Evolutionary conservation across 2,113 vertebrate species (phyloP).

Genomic region (Nannospalax galili): DNA sequence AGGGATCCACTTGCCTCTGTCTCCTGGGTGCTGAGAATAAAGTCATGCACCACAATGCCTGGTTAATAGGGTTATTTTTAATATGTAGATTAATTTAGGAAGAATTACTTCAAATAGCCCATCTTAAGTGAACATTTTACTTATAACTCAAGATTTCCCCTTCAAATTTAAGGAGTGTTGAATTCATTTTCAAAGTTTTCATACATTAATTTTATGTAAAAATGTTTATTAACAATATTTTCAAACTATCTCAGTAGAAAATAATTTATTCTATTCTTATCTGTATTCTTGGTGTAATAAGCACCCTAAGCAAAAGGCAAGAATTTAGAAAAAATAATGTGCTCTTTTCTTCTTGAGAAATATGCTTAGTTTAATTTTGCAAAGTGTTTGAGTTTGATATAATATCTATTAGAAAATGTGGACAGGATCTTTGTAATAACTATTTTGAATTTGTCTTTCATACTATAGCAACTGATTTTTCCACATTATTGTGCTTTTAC

Average conservation of each 20-base stretch:
- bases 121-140: background rate
- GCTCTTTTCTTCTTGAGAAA: too few species aligned
- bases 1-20: too few species aligned
- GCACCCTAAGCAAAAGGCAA: background rate
- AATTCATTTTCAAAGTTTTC: background rate
- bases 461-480: background rate
- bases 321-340: too few species aligned
- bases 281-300: background rate
- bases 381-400: background rate
- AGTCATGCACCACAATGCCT: too few species aligned
- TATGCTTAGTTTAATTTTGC: background rate
- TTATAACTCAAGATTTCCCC: background rate
- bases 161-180: background rate
- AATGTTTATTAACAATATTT: background rate
- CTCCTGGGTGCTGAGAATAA: too few species aligned
- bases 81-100: background rate
- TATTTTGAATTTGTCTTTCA: constrained; percentile 51
- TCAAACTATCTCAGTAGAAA: background rate
- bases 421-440: background rate
- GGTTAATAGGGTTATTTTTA: background rate
- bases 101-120: background rate
- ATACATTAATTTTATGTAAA: background rate
- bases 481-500: background rate
- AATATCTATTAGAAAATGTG: constrained; percentile 12
- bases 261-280: background rate